A percentile compares a stretch with the other conserved stretches of the same genome.
Evolutionary conservation across 37 sponge, comb jelly and placozoan species (phyloP).

Genomic region (Agelas oroides): DNA sequence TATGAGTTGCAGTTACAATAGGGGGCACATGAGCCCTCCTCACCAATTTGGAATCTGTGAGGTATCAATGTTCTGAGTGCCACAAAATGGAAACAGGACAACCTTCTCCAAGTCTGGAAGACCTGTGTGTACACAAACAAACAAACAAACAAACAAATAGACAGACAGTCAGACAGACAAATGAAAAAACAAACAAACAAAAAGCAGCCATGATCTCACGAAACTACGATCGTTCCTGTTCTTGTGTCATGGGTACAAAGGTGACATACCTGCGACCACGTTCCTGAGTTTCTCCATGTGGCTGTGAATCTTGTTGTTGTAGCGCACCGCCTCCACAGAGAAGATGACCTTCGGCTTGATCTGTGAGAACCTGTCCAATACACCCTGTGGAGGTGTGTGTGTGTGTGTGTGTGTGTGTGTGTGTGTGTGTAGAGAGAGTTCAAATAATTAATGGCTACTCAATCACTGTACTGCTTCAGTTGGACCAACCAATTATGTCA

Average conservation of each 20-base stretch:
- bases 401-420: constrained; percentile 9
- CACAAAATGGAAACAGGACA: constrained; percentile 77
- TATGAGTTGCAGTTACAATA: not conserved
- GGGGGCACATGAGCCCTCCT: not conserved
- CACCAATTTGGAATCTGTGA: constrained; percentile 70
- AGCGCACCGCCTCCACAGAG: constrained; percentile 97
- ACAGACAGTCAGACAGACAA: too few relatives aligned
- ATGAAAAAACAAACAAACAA: too few relatives aligned
- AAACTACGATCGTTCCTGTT: not conserved
- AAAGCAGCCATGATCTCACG: too few relatives aligned
- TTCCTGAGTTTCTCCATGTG: constrained; percentile 86
- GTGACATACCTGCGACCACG: constrained; percentile 90
- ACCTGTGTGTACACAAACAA: too few relatives aligned
- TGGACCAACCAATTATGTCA: not conserved
- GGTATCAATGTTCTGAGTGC: constrained; percentile 48
- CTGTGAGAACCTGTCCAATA: constrained; percentile 92
- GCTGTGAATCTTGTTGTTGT: constrained; percentile 83
- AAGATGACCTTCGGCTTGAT: constrained; percentile 96
- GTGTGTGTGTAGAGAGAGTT: not conserved
- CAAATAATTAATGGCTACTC: too few relatives aligned
- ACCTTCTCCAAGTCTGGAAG: constrained; percentile 84
- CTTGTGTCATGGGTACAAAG: too few relatives aligned
- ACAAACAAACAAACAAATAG: too few relatives aligned
- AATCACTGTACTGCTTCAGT: too few relatives aligned
- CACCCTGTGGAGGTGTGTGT: constrained; percentile 81